These are phyloP conservation scores for Muraenolepis orangiensis DNA, from an alignment of 2,797 vertebrate genomes.

Conservation along the genomic window DNA sequence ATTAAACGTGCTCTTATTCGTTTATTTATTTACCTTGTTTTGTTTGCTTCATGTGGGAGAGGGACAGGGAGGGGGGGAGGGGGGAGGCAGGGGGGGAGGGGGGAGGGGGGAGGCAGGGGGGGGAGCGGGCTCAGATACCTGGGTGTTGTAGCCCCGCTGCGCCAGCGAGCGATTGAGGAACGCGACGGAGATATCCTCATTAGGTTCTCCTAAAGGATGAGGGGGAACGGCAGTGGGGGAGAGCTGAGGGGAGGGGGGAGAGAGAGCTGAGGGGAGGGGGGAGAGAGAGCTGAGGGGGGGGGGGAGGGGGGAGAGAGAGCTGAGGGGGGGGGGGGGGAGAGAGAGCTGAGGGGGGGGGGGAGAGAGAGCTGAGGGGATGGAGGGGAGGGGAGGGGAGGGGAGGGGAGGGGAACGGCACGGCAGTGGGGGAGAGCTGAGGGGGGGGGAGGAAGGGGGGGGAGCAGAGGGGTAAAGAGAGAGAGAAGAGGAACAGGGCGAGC, in stretches of 20 bases:
- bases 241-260: too few relatives aligned
- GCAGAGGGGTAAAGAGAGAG: slow-evolving; percentile 34
- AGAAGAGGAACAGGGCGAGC: slow-evolving; percentile 44
- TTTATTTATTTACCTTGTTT: slow-evolving; percentile 76
- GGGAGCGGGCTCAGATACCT: slow-evolving; percentile 70
- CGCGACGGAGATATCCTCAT: slow-evolving; percentile 82
- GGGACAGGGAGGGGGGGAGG: slow-evolving; percentile 47
- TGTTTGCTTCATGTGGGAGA: slow-evolving; percentile 64
- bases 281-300: slow-evolving; percentile 38
- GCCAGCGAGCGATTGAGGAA: slow-evolving; percentile 75
- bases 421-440: too few relatives aligned
- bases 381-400: slow-evolving; percentile 15
- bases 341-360: slow-evolving; percentile 9
- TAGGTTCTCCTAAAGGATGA: slow-evolving; percentile 71
- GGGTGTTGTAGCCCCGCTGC: slow-evolving; percentile 63
- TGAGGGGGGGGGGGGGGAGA: slow-evolving; percentile 32
- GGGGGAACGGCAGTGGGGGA: too few relatives aligned
- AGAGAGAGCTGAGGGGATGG: slow-evolving; percentile 38
- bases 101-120: slow-evolving; percentile 12
- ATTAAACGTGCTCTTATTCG: slow-evolving; percentile 75
- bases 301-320: slow-evolving; percentile 24
- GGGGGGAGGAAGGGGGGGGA: slow-evolving; percentile 17
- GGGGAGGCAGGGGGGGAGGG: slow-evolving; percentile 10
- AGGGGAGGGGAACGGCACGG: too few relatives aligned
- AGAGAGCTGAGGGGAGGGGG: slow-evolving; percentile 64